Conservation (phyloP, 2,113 vertebrate genomes). For the Oryzias melastigma region DNA sequence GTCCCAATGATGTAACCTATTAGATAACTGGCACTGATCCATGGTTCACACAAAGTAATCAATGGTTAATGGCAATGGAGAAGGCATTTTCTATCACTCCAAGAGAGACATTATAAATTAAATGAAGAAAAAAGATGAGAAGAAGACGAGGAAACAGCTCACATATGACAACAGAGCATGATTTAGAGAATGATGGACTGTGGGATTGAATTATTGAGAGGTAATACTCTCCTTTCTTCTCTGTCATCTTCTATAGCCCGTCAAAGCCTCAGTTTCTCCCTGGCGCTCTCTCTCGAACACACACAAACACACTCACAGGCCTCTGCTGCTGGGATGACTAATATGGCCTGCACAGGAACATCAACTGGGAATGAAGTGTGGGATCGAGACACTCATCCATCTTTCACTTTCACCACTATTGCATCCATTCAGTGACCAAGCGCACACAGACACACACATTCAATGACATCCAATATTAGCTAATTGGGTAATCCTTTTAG, state of each 20-base stretch:
- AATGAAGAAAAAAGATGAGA: conserved; percentile 34
- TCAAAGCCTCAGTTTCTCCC: conserved; percentile 11
- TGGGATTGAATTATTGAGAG: conserved; percentile 50
- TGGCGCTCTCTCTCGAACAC: conserved; percentile 3
- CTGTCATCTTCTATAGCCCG: conserved; percentile 30
- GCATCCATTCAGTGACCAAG: conserved; percentile 45
- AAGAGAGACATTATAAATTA: conserved; percentile 30
- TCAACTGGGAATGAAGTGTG: conserved; percentile 65
- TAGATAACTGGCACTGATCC: conserved; percentile 37
- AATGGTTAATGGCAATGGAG: conserved; percentile 40
- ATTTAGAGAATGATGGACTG: conserved; percentile 20
- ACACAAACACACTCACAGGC: conserved; percentile 4
- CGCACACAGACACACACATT: conserved; percentile 23
- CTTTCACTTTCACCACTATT: conserved; percentile 54
- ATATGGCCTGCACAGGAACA: conserved; percentile 62
- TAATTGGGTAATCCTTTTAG: conserved; percentile 77
- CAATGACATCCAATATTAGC: conserved; percentile 61
- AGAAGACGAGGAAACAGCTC: conserved; percentile 4
- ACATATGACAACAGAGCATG: conserved; percentile 18
- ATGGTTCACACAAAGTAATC: conserved; percentile 21
- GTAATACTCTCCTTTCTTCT: conserved; percentile 34
- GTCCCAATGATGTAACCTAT: conserved; percentile 30
- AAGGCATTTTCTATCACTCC: conserved; percentile 30
- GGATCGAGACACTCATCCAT: conserved; percentile 56
- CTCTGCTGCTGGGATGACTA: conserved; percentile 54